These are phyloP conservation scores for Apostichopus parvimensis DNA, from an alignment of 35 echinoderm and acorn worm species.

Conservation along the genomic window DNA sequence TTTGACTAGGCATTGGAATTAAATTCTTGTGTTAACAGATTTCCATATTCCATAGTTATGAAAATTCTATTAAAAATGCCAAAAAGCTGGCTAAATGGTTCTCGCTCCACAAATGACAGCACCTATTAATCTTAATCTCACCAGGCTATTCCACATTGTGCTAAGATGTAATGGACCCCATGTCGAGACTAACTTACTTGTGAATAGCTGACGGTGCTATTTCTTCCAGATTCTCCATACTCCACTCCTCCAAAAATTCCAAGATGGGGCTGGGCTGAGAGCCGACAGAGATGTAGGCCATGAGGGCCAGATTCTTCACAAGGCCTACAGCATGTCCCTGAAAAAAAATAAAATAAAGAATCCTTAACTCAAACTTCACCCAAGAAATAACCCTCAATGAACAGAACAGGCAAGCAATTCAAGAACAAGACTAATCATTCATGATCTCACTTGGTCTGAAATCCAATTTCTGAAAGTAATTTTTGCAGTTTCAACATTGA, in stretches of 20 bases:
- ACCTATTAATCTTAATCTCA: neutral
- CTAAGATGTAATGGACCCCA: neutral
- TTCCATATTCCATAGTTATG: no score
- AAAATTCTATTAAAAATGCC: neutral
- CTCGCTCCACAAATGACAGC: neutral
- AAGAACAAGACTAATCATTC: no score
- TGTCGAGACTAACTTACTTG: conserved; percentile 59
- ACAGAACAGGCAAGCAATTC: no score
- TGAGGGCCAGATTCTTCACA: conserved; percentile 98
- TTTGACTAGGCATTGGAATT: no score
- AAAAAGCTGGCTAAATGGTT: neutral
- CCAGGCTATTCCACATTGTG: no score
- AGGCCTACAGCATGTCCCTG: conserved; percentile 99
- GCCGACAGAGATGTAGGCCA: conserved; percentile 98
- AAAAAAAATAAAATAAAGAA: neutral
- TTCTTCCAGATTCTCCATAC: conserved; percentile 99
- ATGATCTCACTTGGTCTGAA: no score
- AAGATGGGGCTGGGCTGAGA: conserved; percentile 96
- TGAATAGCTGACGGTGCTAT: conserved; percentile 97
- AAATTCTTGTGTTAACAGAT: no score
- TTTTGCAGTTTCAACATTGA: no score
- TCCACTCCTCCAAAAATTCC: conserved; percentile 99
- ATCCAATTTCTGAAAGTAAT: no score
- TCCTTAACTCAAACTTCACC: no score
- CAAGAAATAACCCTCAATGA: no score